Evolutionary conservation across 64 coral and sea anemone species (phyloP), one percentile per base, ranked within the genome.

Genomic region (Exaiptasia diaphana): DNA sequence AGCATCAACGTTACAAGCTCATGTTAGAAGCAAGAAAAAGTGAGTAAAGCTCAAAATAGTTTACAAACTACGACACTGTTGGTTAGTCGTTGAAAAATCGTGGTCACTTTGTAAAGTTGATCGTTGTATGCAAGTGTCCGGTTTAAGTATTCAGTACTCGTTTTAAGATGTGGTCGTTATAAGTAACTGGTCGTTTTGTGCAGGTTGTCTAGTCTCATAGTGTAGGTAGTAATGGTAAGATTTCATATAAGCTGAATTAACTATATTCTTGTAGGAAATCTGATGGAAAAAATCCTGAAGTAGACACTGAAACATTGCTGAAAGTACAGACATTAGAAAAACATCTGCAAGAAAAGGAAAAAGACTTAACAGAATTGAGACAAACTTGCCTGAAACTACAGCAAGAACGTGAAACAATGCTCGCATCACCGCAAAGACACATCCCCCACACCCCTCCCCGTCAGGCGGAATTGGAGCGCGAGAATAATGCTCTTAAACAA

Each of bases 401-500:
- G 50, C 89, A 79, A 0, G 82, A 99, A 35, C 58, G 86, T 68
- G 69, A 92, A 50, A 72, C 81, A 26, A 92, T 93, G 90, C 55
- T 93, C n/a, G 83, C 83, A 12, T 24, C 65, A 41, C 56, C 74
- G 10, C 44, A 78, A 5, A 32, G 64, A 14, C 31, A 74, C 21
- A 63, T 50, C 24, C 24, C 70, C 30, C 72, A 83, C 46, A 21
- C 86, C 36, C 32, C 75, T 30, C 85, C 85, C 5, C 73, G 40
- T 37, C 39, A 86, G 23, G 73, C 82, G 2, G 65, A 83, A 20
- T 37, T 99, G 3, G 55, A 77, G 54, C 68, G 44, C 7, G 90
- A 99, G 59, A 99, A 99, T 68, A 72, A 27, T 0, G 78, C 83
- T 17, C 74, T 99, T n/a, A 88, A 88, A 79, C 72, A 93, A 5